Evolutionary conservation across 2,113 vertebrate species (phyloP), one percentile per base, ranked within the genome.

Genomic region (Neotoma lepida): DNA sequence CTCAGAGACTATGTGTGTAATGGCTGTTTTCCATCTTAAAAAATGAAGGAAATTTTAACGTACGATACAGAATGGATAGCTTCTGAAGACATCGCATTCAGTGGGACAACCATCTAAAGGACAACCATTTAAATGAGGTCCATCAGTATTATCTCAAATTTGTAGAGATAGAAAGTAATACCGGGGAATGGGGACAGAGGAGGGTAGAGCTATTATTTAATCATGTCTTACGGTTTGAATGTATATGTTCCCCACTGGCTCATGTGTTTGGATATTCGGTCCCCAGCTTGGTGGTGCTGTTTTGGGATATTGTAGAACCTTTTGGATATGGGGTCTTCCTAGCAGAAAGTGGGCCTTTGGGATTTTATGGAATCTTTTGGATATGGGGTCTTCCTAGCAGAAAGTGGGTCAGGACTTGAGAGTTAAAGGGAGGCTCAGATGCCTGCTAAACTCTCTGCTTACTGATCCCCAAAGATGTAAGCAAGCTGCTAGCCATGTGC

Each of bases 31-130:
- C 35, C 35, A 74, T 20, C 49, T 94, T 82, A 26, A 61, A 61
- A 82, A 46, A 54, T 80, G 46, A 46, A 71, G 44, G 6, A 26
- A 28, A 56, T 68, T 61, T 18, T 91, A 8, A 58, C 0, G 1
- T 17, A 5, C 3, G 4, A 24, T 12, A n/a, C 26, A 9, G 9
- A 3, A 17, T 4, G n/a, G 41, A 22, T 28, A 10, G n/a, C 30
- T 8, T 13, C 41, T 54, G 64, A 68, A 26, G 70, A 73, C 41
- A 54, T 9, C 9, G 39, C 7, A 3, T 8, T 61, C 24, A 33
- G 20, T 82, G 71, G 92, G 39, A 93, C 28, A 85, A 15, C 70
- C 22, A 15, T 26, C 87, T 30, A 13, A 13, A 10, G 92, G 39
- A 93, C 28, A 85, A 15, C 70, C 22, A 15, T 26, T 90, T 30